Evolutionary conservation across 2,888 invertebrate species (phyloP).

Genomic region (Himalopsyche japonica): DNA sequence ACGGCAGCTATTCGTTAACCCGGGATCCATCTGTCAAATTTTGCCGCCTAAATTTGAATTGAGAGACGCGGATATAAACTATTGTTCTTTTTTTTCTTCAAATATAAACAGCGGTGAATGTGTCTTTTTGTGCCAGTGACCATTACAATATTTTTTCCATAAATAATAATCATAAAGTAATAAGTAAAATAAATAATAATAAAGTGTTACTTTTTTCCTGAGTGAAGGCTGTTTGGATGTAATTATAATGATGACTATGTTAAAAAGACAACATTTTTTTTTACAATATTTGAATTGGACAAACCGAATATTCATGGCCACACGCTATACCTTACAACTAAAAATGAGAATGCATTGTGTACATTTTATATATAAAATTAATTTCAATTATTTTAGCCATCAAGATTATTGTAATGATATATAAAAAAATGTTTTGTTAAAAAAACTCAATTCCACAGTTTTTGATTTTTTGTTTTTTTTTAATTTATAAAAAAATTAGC

Average conservation of each 20-base stretch:
- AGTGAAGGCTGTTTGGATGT: background rate
- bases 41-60: background rate
- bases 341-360: no score
- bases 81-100: background rate
- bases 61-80: background rate
- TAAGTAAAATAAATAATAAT: no score
- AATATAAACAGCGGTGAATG: background rate
- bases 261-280: background rate
- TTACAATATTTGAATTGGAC: background rate
- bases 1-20: background rate
- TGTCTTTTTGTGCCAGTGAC: background rate
- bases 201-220: background rate
- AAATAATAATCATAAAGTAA: background rate
- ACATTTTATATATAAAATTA: no score
- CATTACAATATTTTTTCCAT: background rate
- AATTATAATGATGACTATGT: conserved; percentile 1
- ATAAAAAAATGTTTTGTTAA: no score
- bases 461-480: no score
- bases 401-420: no score
- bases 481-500: no score
- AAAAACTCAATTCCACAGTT: no score
- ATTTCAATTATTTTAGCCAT: no score
- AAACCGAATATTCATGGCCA: background rate
- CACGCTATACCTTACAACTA: background rate
- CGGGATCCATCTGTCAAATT: background rate